Conservation (phyloP, 30 jellyfish, hydroid and myxozoan species). For the Rhopilema esculentum region DNA sequence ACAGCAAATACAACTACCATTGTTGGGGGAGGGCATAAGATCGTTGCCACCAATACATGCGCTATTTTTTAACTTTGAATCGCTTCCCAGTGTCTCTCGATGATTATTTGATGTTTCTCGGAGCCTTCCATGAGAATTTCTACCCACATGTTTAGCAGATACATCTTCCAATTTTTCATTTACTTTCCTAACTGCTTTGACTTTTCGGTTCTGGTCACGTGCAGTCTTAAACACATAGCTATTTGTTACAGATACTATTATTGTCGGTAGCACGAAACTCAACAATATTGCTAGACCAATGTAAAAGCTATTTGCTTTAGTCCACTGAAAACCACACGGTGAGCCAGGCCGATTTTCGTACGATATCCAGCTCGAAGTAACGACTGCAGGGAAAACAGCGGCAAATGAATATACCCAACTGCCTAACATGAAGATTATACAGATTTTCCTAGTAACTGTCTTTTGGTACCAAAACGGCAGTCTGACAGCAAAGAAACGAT, state of each 20-base stretch:
- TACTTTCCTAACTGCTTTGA: constrained; percentile 1
- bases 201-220: constrained; percentile 41
- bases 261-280: constrained; percentile 34
- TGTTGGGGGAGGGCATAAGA: too few relatives aligned
- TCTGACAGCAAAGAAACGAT: constrained; percentile 54
- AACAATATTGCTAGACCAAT: background rate
- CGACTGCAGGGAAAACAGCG: constrained; percentile 35
- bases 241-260: constrained; percentile 40
- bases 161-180: background rate
- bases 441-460: constrained; percentile 11
- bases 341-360: constrained; percentile 55
- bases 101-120: too few relatives aligned
- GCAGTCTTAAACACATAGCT: constrained; percentile 63
- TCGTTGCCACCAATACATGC: too few relatives aligned
- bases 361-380: constrained; percentile 32
- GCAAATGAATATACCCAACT: constrained; percentile 42
- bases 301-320: constrained; percentile 15
- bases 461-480: constrained; percentile 66
- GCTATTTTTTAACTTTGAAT: too few relatives aligned
- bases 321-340: constrained; percentile 71
- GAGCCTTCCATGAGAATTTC: too few relatives aligned
- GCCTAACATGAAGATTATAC: constrained; percentile 2
- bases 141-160: too few relatives aligned
- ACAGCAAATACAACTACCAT: too few relatives aligned
- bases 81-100: too few relatives aligned